Evolutionary conservation across 2,888 invertebrate genomes (phyloP).

Genomic region (Troilus luridus): DNA sequence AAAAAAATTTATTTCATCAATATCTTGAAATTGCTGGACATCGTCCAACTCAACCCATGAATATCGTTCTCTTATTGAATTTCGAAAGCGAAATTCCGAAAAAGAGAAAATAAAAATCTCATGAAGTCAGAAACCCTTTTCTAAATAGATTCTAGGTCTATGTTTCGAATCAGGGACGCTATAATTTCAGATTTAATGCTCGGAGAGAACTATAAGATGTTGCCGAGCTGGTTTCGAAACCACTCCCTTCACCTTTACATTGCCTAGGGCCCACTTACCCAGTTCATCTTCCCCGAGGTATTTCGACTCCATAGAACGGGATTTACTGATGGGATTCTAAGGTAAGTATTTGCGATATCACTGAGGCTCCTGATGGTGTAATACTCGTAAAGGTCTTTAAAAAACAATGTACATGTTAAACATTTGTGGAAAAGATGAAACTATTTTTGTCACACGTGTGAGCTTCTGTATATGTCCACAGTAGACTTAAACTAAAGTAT

Average conservation of each 20-base stretch:
- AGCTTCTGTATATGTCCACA: no score
- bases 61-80: not conserved
- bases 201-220: not conserved
- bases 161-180: not conserved
- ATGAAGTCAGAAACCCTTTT: not conserved
- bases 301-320: not conserved
- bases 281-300: not conserved
- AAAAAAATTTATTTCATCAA: no score
- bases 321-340: not conserved
- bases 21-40: no score
- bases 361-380: no score
- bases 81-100: not conserved
- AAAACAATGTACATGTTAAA: no score
- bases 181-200: not conserved
- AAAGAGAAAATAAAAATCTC: not conserved
- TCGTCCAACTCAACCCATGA: not conserved
- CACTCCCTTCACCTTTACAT: not conserved
- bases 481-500: no score
- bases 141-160: not conserved
- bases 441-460: no score
- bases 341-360: not conserved
- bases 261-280: conserved; percentile 11
- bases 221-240: not conserved
- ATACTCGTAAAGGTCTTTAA: not conserved
- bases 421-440: no score